A percentile compares a stretch with the other conserved stretches of the same genome.
phyloP scores from a whole-genome alignment of 2,888 invertebrate genomes.

The Hyppa rectilinea region DNA sequence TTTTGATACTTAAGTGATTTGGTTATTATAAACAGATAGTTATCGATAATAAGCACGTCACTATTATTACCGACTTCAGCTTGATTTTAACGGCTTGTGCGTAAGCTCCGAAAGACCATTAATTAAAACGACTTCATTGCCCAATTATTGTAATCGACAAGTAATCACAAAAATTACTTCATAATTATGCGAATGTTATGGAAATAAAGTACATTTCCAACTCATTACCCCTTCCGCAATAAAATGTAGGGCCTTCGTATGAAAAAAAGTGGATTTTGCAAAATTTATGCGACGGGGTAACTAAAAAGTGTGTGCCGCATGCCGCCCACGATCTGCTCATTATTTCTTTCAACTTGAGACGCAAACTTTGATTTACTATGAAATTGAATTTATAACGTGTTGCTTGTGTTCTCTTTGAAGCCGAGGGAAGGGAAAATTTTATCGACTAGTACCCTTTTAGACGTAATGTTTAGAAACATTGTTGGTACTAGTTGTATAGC shows the following conservation, averaged over 20 bases:
- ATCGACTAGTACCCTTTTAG: slow-evolving; percentile 19
- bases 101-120: slow-evolving; percentile 1
- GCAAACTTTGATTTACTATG: slow-evolving; percentile 60
- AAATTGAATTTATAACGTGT: slow-evolving; percentile 44
- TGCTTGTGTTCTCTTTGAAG: slow-evolving; percentile 33
- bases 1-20: slow-evolving; percentile 54
- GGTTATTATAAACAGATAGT: slow-evolving; percentile 25
- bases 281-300: slow-evolving; percentile 59
- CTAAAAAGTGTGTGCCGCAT: slow-evolving; percentile 64
- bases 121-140: background rate
- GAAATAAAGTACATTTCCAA: slow-evolving; percentile 28
- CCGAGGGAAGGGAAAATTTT: slow-evolving; percentile 18
- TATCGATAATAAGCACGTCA: slow-evolving; percentile 45
- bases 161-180: background rate
- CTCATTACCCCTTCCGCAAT: slow-evolving; percentile 32
- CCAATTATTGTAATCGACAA: slow-evolving; percentile 17
- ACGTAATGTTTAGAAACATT: slow-evolving; percentile 15
- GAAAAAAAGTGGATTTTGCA: slow-evolving; percentile 15
- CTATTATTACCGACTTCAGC: slow-evolving; percentile 26
- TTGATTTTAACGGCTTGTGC: slow-evolving; percentile 4
- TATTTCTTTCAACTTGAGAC: slow-evolving; percentile 76
- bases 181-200: background rate
- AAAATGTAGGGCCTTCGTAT: slow-evolving; percentile 19
- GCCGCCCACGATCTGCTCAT: slow-evolving; percentile 69
- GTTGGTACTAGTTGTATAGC: slow-evolving; percentile 11